Percentiles rank a stretch among this genome's conserved stretches.
Evolutionary conservation across 1,140 invertebrate genomes (phyloP).

Genomic region (Batillaria attramentaria): DNA sequence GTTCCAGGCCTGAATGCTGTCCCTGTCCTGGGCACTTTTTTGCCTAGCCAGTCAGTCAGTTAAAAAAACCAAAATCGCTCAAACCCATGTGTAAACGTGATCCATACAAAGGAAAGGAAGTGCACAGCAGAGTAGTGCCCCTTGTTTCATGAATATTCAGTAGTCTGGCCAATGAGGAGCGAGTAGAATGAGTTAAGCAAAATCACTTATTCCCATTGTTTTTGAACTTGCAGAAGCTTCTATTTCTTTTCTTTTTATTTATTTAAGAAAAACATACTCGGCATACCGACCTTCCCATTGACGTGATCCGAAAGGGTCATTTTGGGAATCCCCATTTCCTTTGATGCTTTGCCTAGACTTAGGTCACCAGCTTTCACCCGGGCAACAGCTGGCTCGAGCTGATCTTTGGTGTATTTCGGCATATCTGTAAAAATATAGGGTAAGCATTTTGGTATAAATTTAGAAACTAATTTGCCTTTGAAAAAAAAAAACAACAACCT

Average conservation of each 20-base stretch:
- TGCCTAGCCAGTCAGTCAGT: background rate
- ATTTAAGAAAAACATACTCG: background rate
- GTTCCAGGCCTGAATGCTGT: too few relatives aligned
- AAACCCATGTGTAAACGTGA: too few relatives aligned
- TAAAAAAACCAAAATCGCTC: background rate
- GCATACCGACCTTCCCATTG: background rate
- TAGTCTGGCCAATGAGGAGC: too few relatives aligned
- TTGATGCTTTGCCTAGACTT: background rate
- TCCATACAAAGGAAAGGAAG: too few relatives aligned
- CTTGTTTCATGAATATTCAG: too few relatives aligned
- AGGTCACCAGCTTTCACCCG: background rate
- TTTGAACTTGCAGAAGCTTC: too few relatives aligned
- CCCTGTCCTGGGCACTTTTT: too few relatives aligned
- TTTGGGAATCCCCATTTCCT: background rate
- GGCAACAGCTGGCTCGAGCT: background rate
- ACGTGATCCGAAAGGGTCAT: slow-evolving; percentile 2
- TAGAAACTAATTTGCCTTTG: too few relatives aligned
- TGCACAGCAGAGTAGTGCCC: too few relatives aligned
- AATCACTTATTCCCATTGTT: too few relatives aligned
- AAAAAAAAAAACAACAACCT: background rate
- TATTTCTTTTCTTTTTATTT: too few relatives aligned
- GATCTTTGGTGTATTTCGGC: background rate
- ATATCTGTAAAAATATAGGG: background rate
- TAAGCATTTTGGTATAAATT: background rate
- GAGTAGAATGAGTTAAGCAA: too few relatives aligned